A percentile compares a stretch with the other conserved stretches of the same genome.
Conservation (phyloP, 1,140 invertebrate species). For the Calliopsis andreniformis region DNA sequence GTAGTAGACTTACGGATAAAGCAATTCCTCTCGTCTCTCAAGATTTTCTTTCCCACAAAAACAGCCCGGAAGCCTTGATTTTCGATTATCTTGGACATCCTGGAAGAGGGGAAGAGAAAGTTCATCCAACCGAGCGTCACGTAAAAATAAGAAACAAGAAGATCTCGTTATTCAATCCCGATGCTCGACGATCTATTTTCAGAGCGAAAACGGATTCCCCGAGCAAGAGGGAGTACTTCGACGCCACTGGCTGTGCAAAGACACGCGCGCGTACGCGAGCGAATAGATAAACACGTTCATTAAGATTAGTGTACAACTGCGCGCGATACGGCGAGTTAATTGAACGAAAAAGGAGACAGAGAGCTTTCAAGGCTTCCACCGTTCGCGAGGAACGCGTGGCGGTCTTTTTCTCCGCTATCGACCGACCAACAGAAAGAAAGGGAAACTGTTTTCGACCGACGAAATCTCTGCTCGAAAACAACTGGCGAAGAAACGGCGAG, state of each 20-base stretch:
- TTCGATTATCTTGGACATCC: too few relatives aligned
- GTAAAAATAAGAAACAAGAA: too few relatives aligned
- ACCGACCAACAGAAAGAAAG: neutral
- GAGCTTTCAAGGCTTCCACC: too few relatives aligned
- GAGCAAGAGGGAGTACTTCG: neutral
- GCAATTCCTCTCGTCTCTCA: too few relatives aligned
- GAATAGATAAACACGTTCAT: slow-evolving; percentile 14
- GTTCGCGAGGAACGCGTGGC: neutral
- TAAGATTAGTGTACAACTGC: slow-evolving; percentile 9
- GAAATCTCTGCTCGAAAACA: neutral
- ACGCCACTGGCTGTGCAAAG: neutral
- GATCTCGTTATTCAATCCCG: neutral
- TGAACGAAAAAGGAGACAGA: neutral
- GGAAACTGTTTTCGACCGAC: neutral
- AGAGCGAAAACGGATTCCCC: neutral
- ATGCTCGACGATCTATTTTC: neutral
- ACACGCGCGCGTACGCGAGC: neutral
- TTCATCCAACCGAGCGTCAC: too few relatives aligned
- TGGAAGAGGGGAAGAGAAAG: too few relatives aligned
- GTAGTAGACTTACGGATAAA: too few relatives aligned
- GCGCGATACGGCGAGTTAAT: neutral
- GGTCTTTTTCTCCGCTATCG: neutral
- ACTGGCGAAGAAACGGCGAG: neutral
- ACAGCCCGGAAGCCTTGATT: too few relatives aligned
- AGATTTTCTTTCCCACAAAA: too few relatives aligned